Evolutionary conservation across 2,797 vertebrate genomes (phyloP).

Genomic region (Lagodon rhomboides): DNA sequence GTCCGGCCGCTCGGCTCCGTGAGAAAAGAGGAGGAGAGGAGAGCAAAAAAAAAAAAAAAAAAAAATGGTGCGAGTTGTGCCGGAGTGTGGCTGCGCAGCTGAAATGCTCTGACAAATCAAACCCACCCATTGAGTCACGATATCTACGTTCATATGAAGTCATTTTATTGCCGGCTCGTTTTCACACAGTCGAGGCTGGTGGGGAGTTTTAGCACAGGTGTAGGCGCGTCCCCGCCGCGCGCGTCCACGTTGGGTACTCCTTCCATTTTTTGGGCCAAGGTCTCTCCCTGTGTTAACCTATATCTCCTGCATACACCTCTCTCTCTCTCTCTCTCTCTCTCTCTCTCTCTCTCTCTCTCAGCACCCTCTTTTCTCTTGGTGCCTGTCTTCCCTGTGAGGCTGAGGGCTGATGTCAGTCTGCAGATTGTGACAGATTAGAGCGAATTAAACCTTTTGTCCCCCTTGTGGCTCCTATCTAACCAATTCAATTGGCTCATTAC

Average conservation of each 20-base stretch:
- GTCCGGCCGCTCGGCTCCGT: constrained; percentile 10
- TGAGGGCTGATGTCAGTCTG: constrained; percentile 70
- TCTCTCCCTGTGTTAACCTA: constrained; percentile 73
- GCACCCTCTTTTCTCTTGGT: background rate
- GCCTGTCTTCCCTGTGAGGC: constrained; percentile 45
- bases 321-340: background rate
- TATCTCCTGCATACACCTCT: constrained; percentile 34
- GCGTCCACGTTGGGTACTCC: constrained; percentile 70
- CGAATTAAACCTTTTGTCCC: constrained; percentile 77
- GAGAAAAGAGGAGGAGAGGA: background rate
- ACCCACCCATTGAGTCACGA: constrained; percentile 66
- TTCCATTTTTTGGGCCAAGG: constrained; percentile 82
- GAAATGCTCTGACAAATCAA: constrained; percentile 35
- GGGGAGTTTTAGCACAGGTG: constrained; percentile 63
- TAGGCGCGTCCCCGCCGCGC: constrained; percentile 56
- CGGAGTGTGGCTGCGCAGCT: constrained; percentile 50
- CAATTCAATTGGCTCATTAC: constrained; percentile 77
- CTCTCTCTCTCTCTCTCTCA: constrained; percentile 28
- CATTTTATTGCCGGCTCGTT: constrained; percentile 37
- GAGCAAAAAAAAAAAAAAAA: constrained; percentile 1
- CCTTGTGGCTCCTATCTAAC: constrained; percentile 74
- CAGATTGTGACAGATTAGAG: constrained; percentile 79
- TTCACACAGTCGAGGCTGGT: constrained; percentile 41
- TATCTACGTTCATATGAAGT: constrained; percentile 42
- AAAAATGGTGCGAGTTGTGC: constrained; percentile 41